Base-by-base conservation (phyloP, 1,140 invertebrate species). In the Triops longicaudatus region DNA sequence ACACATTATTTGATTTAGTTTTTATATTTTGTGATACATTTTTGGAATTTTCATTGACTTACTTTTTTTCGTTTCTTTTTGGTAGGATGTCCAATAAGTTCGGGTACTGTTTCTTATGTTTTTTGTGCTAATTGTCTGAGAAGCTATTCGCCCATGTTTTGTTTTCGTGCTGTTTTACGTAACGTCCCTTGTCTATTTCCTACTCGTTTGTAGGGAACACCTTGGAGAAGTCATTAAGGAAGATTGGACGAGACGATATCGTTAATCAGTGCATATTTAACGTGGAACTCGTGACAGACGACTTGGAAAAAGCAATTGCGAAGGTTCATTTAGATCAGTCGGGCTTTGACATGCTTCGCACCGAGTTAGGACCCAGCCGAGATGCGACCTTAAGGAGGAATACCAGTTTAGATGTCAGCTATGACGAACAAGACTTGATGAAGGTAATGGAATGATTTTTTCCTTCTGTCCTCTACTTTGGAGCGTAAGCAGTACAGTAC, bases 221-320 rank as follows among this genome's bases (percentile, higher is more conserved):
- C 9, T 85, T 98, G 78, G 95, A 98, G 84, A 90, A 93, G 81
- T 95, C 93, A 1, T 85, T 98, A 14, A 91, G 91, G 81, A 91
- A 91, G 80, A 97, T 98, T 76, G 91, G 91, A 73, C 88, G 96
- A 76, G 87, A 87, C 79, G 96, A 98, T 82, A 96, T 98, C 72
- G 93, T 98, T 79, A 90, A 90, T 76, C 92, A 93, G 79, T 96
- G 96, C 83, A 93, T 95, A 81, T 93, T 93, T 80, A 93, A 94
- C 81, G 88, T 94, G 17, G 91, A 87, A 78, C 82, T 84, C 22
- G 85, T 88, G 14, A 87, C 87, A 22, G 87, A 94, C 81, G 92
- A 92, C 80, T 88, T 91, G 73, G 93, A 95, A 82, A 89, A 89
- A 83, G 91, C 90, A 31, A 87, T 92, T 26, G 92, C 92, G 6